A percentile compares a stretch with the other conserved stretches of the same genome.
Conservation (phyloP, 1,140 invertebrate genomes). For the Dufourea novaeangliae region DNA sequence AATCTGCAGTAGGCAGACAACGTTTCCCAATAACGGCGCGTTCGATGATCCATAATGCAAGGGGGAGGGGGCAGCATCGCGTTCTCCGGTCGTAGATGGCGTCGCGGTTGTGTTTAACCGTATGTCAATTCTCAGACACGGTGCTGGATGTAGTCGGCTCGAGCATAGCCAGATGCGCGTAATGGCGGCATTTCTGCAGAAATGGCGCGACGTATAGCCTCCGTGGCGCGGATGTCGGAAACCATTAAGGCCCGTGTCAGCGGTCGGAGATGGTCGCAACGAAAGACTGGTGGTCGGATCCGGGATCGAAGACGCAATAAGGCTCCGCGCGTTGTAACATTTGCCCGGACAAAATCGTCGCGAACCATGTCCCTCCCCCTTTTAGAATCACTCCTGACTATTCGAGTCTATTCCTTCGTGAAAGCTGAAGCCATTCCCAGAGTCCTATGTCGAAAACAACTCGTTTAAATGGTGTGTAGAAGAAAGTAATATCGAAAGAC, state of each 20-base stretch:
- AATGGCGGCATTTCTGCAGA: conserved; percentile 35
- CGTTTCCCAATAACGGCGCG: too few species aligned
- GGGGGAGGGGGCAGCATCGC: not conserved
- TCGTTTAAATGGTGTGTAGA: too few species aligned
- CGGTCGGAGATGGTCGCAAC: not conserved
- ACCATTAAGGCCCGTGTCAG: conserved; percentile 13
- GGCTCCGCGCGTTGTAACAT: not conserved
- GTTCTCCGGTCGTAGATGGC: not conserved
- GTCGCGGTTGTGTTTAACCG: conserved; percentile 29
- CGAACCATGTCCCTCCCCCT: too few species aligned
- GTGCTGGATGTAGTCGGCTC: not conserved
- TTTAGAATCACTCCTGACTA: too few species aligned
- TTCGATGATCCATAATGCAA: conserved; percentile 7
- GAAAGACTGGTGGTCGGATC: not conserved
- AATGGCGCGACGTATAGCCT: not conserved
- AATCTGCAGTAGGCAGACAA: not conserved
- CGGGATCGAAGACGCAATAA: conserved; percentile 22
- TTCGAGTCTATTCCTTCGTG: too few species aligned
- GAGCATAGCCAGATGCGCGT: conserved; percentile 24
- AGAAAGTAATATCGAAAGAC: too few species aligned
- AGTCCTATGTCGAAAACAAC: too few species aligned
- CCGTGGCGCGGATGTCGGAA: not conserved
- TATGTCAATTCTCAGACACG: conserved; percentile 23
- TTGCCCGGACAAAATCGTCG: not conserved
- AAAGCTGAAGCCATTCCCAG: not conserved